These are phyloP conservation scores for Eustalomyia histrio DNA, from an alignment of 2,888 invertebrate species.

Conservation along the genomic window DNA sequence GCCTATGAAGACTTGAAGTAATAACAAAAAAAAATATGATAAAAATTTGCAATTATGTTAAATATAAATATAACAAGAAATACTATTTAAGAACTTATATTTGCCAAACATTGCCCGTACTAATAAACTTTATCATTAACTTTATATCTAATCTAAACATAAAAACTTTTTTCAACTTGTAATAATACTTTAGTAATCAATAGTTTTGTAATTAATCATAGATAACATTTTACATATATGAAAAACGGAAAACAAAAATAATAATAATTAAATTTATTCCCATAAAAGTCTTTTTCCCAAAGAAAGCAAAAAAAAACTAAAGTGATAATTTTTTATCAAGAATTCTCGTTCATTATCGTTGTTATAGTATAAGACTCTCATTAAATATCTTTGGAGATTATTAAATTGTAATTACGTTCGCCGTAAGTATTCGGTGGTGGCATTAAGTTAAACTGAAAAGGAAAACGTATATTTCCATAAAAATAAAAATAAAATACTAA, in stretches of 20 bases:
- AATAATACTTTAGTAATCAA: slow-evolving; percentile 19
- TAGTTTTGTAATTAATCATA: slow-evolving; percentile 48
- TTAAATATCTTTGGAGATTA: slow-evolving; percentile 37
- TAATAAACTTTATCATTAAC: no score
- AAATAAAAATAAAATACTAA: not conserved
- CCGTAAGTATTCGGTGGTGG: not conserved
- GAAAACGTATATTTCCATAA: not conserved
- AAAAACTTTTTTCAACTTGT: not conserved
- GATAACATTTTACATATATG: slow-evolving; percentile 22
- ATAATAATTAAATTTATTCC: not conserved
- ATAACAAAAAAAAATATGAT: no score
- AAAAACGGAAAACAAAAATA: not conserved
- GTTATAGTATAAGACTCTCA: slow-evolving; percentile 31
- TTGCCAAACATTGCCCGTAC: no score
- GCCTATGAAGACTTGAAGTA: no score
- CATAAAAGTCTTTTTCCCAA: not conserved
- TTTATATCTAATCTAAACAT: not conserved
- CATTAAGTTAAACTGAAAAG: slow-evolving; percentile 4
- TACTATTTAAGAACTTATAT: no score
- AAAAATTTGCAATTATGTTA: no score
- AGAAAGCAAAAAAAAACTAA: not conserved
- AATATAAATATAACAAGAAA: no score
- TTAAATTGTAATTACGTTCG: slow-evolving; percentile 51
- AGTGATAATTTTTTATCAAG: not conserved
- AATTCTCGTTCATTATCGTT: slow-evolving; percentile 36